Evolutionary conservation across 2,888 invertebrate genomes (phyloP), one percentile per base, ranked within the genome.

Genomic region (Myopa testacea): DNA sequence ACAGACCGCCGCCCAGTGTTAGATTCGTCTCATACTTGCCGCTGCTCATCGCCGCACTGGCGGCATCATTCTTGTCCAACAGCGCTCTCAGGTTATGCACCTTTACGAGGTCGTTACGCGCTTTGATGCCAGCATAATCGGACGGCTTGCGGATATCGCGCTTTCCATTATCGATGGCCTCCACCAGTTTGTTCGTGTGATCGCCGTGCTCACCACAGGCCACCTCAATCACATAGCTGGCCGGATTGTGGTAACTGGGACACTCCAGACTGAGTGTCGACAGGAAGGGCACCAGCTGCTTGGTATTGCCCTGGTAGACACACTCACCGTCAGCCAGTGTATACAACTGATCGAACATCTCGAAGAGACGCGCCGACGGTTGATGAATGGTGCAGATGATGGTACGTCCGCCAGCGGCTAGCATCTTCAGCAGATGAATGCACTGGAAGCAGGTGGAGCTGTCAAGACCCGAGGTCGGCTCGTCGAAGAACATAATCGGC

Each of bases 401-500:
- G 0, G 98, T 98, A 80, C 98, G 92, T 12, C 98, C 98, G 6
- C 96, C 97, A 45, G 94, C 92, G 0, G 98, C 97, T 82, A 98
- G 89, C 68, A 94, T 94, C 91, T 97, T 97, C 84, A 98, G 90
- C 80, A 98, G 89, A 8, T 95, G 94, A 81, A 98, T 96, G 87
- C 98, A 98, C 90, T 97, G 97, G 90, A 96, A 97, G 87, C 98
- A 97, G 0, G 97, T 97, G 0, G 97, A 96, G 83, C 97, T 97
- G 91, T 98, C 98, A 87, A 98, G 90, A 4, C 98, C 98, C 82
- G 97, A 98, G 81, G 98, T 98, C 0, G 98, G 98, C 89, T 98
- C 98, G 88, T 98, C 98, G 88, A 98, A 98, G 90, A 98, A 98
- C 97, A 98, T 98, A 80, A 98, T 95, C 0, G 98, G 98, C 12